Evolutionary conservation across 2,888 invertebrate species (phyloP), one percentile per base, ranked within the genome.

Genomic region (Acleris cristana): DNA sequence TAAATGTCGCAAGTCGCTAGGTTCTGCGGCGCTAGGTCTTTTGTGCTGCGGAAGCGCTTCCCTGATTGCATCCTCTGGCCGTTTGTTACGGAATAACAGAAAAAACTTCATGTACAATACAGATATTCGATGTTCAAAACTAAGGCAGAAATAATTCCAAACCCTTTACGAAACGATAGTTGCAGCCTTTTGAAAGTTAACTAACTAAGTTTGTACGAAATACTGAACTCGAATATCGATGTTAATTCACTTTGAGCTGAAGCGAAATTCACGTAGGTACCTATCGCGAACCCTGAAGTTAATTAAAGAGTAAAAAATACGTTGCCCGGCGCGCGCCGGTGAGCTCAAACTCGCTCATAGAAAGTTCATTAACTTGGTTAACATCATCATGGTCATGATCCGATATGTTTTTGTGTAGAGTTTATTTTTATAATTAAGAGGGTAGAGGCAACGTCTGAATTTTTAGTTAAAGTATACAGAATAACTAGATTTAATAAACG

Each of bases 81-180:
- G 67, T 67, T 66, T 63, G 58, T 49, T 62, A 58, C 63, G 61
- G 67, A 63, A 62, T 58, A 63, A 67, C 67, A 44, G 62, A 67
- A 67, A 63, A 66, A 67, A 63, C 48, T 19, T 2, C 26, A 53
- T 56, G 53, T 60, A 57, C 40, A 55, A 49, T 40, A 60, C 52
- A 23, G 12, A 12, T 3, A 6, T 61, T 56, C 51, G 61, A 44
- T 19, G 30, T 61, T 60, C 40, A 10, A 10, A 60, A 51, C 26
- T n/a, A 12, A 61, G 30, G 55, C 19, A 54, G 4, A 49, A 23
- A 52, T 44, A 44, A 19, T 52, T 18, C 14, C 45, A 53, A 53
- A 53, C 3, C 0, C 0, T 40, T 3, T 18, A 30, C 14, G n/a
- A 7, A 45, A 52, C 7, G 19, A 6, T 23, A 54, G 30, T 45